Percentiles rank a stretch among this genome's conserved stretches.
Conservation (phyloP, 2,113 vertebrate genomes). For the Leuciscus idus region DNA sequence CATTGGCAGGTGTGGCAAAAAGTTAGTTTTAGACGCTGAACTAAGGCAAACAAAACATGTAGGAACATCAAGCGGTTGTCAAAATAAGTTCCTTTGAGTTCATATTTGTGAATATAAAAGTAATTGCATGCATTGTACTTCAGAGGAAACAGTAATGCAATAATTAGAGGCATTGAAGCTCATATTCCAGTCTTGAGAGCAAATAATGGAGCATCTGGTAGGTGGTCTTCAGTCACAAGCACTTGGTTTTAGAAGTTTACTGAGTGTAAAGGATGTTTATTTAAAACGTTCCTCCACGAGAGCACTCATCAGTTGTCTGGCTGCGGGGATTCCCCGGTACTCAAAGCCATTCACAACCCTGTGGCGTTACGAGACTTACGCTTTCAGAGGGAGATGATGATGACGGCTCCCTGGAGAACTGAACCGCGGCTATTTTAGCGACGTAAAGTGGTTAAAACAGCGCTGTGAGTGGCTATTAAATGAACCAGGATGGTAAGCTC, state of each 20-base stretch:
- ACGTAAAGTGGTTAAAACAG: conserved; percentile 11
- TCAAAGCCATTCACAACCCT: conserved; percentile 1
- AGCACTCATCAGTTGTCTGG: conserved; percentile 32
- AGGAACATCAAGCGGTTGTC: neutral
- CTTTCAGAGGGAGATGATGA: neutral
- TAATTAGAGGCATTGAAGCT: conserved; percentile 14
- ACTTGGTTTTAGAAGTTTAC: conserved; percentile 27
- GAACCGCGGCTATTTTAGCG: neutral
- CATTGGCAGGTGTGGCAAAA: no score
- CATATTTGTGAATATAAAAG: neutral
- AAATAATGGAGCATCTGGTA: conserved; percentile 22
- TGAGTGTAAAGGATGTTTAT: conserved; percentile 38
- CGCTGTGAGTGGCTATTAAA: neutral
- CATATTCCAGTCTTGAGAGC: neutral
- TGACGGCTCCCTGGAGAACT: neutral
- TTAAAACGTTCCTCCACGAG: conserved; percentile 1
- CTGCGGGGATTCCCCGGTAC: conserved; percentile 27
- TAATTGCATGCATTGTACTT: neutral
- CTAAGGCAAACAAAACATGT: neutral
- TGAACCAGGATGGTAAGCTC: neutral
- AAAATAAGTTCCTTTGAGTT: conserved; percentile 1
- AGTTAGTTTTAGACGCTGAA: neutral
- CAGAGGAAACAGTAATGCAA: neutral
- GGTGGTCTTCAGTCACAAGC: conserved; percentile 28
- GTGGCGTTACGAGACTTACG: neutral